Evolutionary conservation across 1,140 invertebrate species (phyloP), one percentile per base, ranked within the genome.

Genomic region (Anadara kagoshimensis): DNA sequence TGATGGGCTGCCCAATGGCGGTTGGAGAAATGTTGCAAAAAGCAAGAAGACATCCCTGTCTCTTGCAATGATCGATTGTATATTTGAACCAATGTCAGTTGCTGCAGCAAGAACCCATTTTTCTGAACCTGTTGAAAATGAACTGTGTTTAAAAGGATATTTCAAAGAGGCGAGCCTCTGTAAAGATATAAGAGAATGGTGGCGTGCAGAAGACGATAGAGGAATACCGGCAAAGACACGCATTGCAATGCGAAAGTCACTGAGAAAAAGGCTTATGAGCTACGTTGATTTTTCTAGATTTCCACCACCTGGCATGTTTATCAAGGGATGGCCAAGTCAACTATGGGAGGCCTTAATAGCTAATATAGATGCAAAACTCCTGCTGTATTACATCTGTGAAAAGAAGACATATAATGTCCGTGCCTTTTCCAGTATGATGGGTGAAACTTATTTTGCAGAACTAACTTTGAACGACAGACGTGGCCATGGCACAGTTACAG

Each of bases 311-410:
- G 63, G 57, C 14, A 62, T 70, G 54, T 70, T 66, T 61, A 20
- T 73, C 16, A 53, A 41, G 7, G 54, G 10, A 14, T 75, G 73
- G 67, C 73, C 67, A 43, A 18, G 26, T 24, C 70, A 78, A 47
- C 56, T 73, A 45, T 78, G 75, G 75, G 75, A 78, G 61, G 75
- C 70, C 12, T 18, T 73, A 20, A 36, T 78, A 44, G 54, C 66
- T 3, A 78, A 26, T 36, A 73, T 73, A 22, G 75, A 73, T 58
- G 54, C 75, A 5, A 78, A 73, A 54, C 47, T 53, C n/a, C 20
- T 22, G 7, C 54, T 77, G 26, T 69, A 77, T 66, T 18, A 53
- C 18, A 20, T 77, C 4, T 64, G 49, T 29, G 43, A 73, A n/a
- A 36, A 24, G 51, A 24, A 59, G 18, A 63, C 75, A 14, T 77